Evolutionary conservation across 2,888 invertebrate genomes (phyloP).

Genomic region (Margaritifera margaritifera): DNA sequence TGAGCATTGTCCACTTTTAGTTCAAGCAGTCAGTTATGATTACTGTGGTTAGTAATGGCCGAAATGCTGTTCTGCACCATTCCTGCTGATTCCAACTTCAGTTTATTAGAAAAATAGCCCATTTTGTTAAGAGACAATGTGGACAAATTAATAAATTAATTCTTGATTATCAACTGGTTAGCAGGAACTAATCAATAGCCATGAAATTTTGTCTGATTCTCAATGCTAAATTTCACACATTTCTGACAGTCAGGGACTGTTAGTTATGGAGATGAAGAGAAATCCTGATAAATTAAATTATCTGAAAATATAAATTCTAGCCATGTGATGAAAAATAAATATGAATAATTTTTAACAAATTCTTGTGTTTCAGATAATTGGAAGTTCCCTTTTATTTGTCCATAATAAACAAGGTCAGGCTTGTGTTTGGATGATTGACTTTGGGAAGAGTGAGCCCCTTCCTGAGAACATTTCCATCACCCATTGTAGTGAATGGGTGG

Average conservation of each 20-base stretch:
- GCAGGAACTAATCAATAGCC: too few species aligned
- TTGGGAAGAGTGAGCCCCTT: conserved; percentile 70
- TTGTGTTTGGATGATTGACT: conserved; percentile 72
- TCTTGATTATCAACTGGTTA: too few species aligned
- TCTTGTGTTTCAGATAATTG: conserved; percentile 66
- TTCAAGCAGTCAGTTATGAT: too few species aligned
- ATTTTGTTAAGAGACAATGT: too few species aligned
- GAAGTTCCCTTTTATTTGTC: conserved; percentile 72
- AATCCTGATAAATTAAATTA: conserved; percentile 1
- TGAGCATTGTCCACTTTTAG: too few species aligned
- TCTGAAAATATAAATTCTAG: not conserved
- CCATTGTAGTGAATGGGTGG: conserved; percentile 88
- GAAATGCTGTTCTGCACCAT: too few species aligned
- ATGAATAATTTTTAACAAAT: not conserved
- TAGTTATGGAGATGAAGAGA: not conserved
- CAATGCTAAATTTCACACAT: not conserved
- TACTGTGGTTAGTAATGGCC: too few species aligned
- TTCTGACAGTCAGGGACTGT: not conserved
- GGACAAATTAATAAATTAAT: too few species aligned
- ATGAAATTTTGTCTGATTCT: too few species aligned
- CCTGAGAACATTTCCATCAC: conserved; percentile 81
- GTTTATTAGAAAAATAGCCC: too few species aligned
- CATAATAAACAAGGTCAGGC: conserved; percentile 66
- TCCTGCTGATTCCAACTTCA: too few species aligned
- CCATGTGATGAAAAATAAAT: not conserved